Conservation (phyloP, 2,888 invertebrate species). For the Troides helena region DNA sequence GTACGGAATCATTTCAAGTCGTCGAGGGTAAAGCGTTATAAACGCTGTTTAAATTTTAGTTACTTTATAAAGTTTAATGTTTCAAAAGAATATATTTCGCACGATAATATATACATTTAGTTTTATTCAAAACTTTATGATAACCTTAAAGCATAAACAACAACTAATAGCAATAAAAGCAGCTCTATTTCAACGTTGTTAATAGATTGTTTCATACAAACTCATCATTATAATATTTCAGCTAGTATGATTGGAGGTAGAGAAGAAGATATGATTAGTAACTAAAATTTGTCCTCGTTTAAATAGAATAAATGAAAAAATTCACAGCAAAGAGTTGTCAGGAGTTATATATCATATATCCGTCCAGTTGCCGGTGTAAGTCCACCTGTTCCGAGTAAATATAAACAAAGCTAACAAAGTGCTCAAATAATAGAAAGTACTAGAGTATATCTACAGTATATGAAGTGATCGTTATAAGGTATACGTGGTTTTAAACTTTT, state of each 20-base stretch:
- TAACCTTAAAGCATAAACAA: too few relatives aligned
- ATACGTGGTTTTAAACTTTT: too few relatives aligned
- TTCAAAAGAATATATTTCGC: too few relatives aligned
- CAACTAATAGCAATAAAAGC: too few relatives aligned
- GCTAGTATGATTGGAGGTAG: neutral
- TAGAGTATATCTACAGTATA: neutral
- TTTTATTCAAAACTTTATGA: too few relatives aligned
- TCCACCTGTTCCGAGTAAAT: conserved; percentile 75
- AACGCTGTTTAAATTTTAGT: neutral
- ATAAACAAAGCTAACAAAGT: conserved; percentile 75
- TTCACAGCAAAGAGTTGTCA: conserved; percentile 8
- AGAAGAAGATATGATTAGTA: neutral
- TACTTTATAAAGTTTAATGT: neutral
- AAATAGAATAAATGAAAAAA: conserved; percentile 4
- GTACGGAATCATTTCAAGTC: neutral
- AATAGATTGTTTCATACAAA: neutral
- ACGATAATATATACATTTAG: too few relatives aligned
- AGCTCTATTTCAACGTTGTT: neutral
- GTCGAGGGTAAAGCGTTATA: neutral
- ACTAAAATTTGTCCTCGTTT: neutral
- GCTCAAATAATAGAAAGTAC: conserved; percentile 54
- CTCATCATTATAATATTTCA: neutral
- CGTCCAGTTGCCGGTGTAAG: conserved; percentile 63
- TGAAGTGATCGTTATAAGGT: too few relatives aligned
- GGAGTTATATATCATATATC: conserved; percentile 58